A percentile compares a stretch with the other conserved stretches of the same genome.
Evolutionary conservation across 2,888 invertebrate genomes (phyloP).

Genomic region (Vanessa cardui): DNA sequence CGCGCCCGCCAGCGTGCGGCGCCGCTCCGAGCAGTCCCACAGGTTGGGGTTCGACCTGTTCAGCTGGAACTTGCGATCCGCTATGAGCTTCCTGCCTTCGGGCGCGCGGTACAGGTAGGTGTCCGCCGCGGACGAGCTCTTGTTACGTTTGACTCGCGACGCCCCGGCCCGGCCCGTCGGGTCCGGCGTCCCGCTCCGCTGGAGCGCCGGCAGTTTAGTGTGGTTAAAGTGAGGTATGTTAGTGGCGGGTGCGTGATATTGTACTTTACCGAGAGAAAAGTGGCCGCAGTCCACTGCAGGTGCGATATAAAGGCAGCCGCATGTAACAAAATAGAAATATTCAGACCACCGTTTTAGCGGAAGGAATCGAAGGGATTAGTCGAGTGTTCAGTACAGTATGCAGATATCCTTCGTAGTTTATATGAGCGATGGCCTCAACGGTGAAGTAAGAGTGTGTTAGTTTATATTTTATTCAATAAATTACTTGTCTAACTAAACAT

Average conservation of each 20-base stretch:
- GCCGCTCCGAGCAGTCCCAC: slow-evolving; percentile 68
- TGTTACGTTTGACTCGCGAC: slow-evolving; percentile 76
- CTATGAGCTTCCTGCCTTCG: slow-evolving; percentile 66
- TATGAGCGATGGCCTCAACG: slow-evolving; percentile 23
- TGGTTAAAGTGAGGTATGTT: slow-evolving; percentile 75
- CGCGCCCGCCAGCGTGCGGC: slow-evolving; percentile 51
- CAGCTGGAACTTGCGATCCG: slow-evolving; percentile 70
- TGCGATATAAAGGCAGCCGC: slow-evolving; percentile 83
- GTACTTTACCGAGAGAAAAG: slow-evolving; percentile 87
- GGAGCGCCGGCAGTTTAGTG: slow-evolving; percentile 66
- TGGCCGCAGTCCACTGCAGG: slow-evolving; percentile 85
- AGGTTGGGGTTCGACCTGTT: slow-evolving; percentile 78
- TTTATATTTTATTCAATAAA: slow-evolving; percentile 5
- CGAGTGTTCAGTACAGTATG: slow-evolving; percentile 6
- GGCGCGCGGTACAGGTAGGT: slow-evolving; percentile 63
- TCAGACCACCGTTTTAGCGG: slow-evolving; percentile 54
- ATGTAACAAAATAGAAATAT: slow-evolving; percentile 83
- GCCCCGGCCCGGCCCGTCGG: slow-evolving; percentile 58
- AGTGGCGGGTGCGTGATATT: slow-evolving; percentile 85
- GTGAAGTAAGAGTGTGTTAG: slow-evolving; percentile 24
- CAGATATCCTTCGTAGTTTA: slow-evolving; percentile 10
- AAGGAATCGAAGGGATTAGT: slow-evolving; percentile 23
- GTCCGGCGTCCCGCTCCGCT: slow-evolving; percentile 69
- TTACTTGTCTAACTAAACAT: slow-evolving; percentile 17
- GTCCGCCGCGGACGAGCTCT: slow-evolving; percentile 79